These are phyloP conservation scores for Carcharodon carcharias DNA, from an alignment of 2,797 vertebrate genomes.

Conservation along the genomic window DNA sequence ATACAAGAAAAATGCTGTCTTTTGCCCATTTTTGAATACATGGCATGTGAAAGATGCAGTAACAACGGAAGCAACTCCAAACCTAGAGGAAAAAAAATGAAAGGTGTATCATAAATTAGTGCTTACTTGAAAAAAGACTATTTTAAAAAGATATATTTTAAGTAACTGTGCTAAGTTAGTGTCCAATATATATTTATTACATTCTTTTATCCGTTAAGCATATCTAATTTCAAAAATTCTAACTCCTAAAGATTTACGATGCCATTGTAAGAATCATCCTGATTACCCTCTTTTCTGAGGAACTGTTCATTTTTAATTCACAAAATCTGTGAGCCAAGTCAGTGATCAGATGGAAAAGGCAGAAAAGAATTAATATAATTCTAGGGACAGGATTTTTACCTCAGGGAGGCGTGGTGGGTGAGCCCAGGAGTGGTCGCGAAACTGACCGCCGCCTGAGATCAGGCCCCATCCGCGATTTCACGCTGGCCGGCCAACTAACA, in stretches of 20 bases:
- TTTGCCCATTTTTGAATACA: constrained; percentile 96
- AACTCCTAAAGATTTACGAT: not conserved
- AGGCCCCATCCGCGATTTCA: too few relatives aligned
- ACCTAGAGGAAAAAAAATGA: constrained; percentile 57
- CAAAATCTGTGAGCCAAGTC: not conserved
- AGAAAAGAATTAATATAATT: not conserved
- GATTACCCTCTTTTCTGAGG: not conserved
- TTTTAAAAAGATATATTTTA: constrained; percentile 5
- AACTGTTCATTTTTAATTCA: not conserved
- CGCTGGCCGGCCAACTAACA: too few relatives aligned
- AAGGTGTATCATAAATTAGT: not conserved
- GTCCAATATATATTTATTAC: not conserved
- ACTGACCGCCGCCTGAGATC: too few relatives aligned
- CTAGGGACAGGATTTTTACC: not conserved
- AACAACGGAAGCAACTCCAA: constrained; percentile 88
- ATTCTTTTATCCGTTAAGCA: not conserved
- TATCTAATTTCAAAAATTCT: not conserved
- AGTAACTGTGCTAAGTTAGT: not conserved
- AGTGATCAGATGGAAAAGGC: not conserved
- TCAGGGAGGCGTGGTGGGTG: too few relatives aligned
- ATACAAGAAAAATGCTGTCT: constrained; percentile 84
- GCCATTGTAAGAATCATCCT: too few relatives aligned
- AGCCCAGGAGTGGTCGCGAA: too few relatives aligned
- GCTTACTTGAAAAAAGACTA: not conserved
- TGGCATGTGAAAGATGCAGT: constrained; percentile 88